These are phyloP conservation scores for Entomyzon cyanotis DNA, from an alignment of 2,113 vertebrate genomes.

Conservation along the genomic window DNA sequence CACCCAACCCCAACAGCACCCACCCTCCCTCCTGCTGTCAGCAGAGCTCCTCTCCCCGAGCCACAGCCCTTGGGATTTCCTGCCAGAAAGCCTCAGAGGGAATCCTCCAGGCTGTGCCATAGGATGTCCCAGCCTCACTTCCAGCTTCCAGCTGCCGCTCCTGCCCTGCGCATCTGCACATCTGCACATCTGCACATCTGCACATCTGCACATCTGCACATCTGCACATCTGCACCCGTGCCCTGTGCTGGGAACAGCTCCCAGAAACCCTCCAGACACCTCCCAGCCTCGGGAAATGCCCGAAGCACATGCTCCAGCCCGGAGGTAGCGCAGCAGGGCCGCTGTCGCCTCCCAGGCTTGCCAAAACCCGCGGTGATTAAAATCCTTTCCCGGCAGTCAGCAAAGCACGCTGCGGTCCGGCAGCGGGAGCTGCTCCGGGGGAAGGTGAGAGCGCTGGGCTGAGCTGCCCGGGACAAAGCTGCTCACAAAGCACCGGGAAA, in stretches of 20 bases:
- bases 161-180: background rate
- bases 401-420: background rate
- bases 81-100: background rate
- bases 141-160: background rate
- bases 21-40: background rate
- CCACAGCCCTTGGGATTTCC: background rate
- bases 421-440: background rate
- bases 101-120: background rate
- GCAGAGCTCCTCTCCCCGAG: background rate
- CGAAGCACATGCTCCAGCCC: background rate
- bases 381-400: background rate
- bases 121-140: background rate
- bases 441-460: background rate
- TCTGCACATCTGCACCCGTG: background rate
- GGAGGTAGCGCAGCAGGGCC: background rate
- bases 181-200: background rate
- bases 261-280: background rate
- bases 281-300: background rate
- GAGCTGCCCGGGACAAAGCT: background rate
- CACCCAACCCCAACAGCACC: accelerated
- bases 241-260: background rate
- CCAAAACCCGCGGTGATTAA: background rate
- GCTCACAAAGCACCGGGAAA: background rate
- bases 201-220: background rate
- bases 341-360: background rate